These are phyloP conservation scores for Alsophila aescularia DNA, from an alignment of 2,888 invertebrate genomes.

Conservation along the genomic window DNA sequence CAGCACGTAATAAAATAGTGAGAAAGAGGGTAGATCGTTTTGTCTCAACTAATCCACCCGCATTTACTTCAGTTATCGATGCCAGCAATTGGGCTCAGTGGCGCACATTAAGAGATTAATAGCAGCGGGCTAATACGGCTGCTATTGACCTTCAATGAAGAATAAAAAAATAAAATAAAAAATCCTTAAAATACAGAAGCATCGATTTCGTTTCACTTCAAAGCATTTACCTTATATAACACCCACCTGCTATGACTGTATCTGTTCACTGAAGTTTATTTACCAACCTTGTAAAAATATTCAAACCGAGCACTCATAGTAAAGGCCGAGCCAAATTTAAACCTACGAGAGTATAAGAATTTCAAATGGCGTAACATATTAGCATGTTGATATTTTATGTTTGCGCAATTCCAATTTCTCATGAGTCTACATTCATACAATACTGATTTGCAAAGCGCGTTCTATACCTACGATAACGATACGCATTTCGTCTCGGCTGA, in stretches of 20 bases:
- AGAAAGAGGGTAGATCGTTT: no score
- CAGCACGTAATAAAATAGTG: no score
- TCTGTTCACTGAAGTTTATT: conserved; percentile 12
- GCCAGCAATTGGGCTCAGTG: no score
- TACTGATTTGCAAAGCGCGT: background rate
- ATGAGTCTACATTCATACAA: conserved; percentile 6
- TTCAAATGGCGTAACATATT: conserved; percentile 28
- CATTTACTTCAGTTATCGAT: no score
- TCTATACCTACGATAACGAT: background rate
- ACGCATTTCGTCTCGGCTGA: no score
- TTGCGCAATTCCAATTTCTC: conserved; percentile 26
- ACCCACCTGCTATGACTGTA: conserved; percentile 2
- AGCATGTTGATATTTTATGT: conserved; percentile 23
- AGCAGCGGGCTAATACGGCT: no score
- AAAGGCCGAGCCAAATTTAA: conserved; percentile 19
- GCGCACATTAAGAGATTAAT: no score
- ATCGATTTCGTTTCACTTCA: no score
- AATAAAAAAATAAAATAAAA: no score
- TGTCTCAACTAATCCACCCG: no score
- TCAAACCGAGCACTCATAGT: conserved; percentile 8
- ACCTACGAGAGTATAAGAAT: conserved; percentile 17
- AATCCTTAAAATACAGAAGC: no score
- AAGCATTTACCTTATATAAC: background rate
- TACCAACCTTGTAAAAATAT: conserved; percentile 24
- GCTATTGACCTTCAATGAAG: no score